Evolutionary conservation across 2,113 vertebrate genomes (phyloP).

Genomic region (Danio rerio): DNA sequence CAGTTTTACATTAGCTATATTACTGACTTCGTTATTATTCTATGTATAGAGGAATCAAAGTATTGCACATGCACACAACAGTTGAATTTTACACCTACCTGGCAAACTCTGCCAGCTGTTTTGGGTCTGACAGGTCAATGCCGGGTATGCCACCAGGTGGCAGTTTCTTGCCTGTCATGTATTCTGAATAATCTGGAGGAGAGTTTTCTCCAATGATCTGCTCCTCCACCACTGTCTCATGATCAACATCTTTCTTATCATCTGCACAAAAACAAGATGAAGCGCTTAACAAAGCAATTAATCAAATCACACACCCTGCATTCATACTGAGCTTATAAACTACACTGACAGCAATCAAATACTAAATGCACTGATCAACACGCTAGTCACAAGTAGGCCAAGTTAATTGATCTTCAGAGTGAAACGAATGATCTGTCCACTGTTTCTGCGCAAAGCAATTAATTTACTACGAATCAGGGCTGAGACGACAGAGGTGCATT

Average conservation of each 20-base stretch:
- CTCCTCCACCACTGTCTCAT: constrained; percentile 93
- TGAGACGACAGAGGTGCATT: not conserved
- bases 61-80: no score
- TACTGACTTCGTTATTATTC: no score
- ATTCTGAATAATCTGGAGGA: constrained; percentile 97
- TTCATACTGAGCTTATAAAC: not conserved
- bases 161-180: constrained; percentile 99
- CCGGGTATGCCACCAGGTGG: constrained; percentile 97
- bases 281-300: not conserved
- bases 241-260: constrained; percentile 99
- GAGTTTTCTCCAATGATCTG: constrained; percentile 97
- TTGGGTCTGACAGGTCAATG: constrained; percentile 97
- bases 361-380: not conserved
- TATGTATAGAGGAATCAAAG: no score
- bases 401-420: not conserved
- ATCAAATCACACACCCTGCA: not conserved
- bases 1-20: no score
- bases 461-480: not conserved
- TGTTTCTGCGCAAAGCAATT: not conserved
- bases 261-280: constrained; percentile 76
- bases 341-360: not conserved
- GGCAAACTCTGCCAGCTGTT: constrained; percentile 98
- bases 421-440: not conserved
- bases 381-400: not conserved
- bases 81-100: constrained; percentile 82